These are phyloP conservation scores for Philaethria dido DNA, from an alignment of 2,888 invertebrate genomes.

Conservation along the genomic window DNA sequence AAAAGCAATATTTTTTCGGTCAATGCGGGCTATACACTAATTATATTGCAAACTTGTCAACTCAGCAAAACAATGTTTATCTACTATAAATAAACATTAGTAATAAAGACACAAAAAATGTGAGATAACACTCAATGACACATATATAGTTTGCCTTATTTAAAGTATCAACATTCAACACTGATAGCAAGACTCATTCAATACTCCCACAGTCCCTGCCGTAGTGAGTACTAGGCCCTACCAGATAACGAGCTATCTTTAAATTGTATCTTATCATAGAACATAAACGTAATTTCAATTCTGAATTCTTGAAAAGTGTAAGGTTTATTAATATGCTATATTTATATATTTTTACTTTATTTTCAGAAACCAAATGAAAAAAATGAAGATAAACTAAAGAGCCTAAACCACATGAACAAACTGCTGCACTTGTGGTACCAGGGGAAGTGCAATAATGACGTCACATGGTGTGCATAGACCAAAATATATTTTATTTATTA, in stretches of 20 bases:
- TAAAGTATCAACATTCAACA: slow-evolving; percentile 1
- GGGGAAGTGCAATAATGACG: slow-evolving; percentile 93
- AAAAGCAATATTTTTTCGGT: too few relatives aligned
- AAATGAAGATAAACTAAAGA: slow-evolving; percentile 67
- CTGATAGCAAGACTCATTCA: neutral
- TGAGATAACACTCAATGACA: neutral
- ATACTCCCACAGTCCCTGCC: too few relatives aligned
- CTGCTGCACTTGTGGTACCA: slow-evolving; percentile 93
- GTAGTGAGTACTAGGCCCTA: too few relatives aligned
- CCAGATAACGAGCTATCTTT: neutral
- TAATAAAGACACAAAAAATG: neutral
- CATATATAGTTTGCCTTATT: neutral
- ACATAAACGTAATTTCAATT: too few relatives aligned
- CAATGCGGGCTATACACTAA: slow-evolving; percentile 34
- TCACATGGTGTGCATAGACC: slow-evolving; percentile 87
- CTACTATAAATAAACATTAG: too few relatives aligned
- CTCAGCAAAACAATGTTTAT: too few relatives aligned
- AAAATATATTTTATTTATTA: slow-evolving; percentile 2
- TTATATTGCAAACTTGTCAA: too few relatives aligned
- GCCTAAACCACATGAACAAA: slow-evolving; percentile 87
- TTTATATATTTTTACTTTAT: slow-evolving; percentile 32
- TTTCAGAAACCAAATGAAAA: slow-evolving; percentile 59
- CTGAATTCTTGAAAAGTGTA: too few relatives aligned
- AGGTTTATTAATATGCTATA: too few relatives aligned
- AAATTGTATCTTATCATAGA: neutral